Evolutionary conservation across 2,113 vertebrate species (phyloP), one percentile per base, ranked within the genome.

Genomic region (Cricetomys ansorgei): DNA sequence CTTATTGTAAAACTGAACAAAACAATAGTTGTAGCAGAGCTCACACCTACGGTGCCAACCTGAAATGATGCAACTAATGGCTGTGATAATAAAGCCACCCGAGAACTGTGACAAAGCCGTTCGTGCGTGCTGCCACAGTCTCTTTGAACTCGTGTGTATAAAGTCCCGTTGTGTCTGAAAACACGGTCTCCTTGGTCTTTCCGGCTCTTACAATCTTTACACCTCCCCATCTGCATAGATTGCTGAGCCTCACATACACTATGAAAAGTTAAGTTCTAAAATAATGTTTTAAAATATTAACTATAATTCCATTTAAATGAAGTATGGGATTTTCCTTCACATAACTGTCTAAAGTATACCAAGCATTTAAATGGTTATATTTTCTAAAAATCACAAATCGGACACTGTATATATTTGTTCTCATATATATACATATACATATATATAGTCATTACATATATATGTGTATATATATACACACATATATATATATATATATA

Each of bases 231-330:
- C n/a, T 31, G 8, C 29, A 29, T 19, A 45, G 40, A 84, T 19
- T 25, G 25, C 57, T 64, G 25, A 84, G 57, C 57, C 27, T 45
- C 12, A 34, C 2, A 64, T 40, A 5, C 13, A 57, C 34, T 76
- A 84, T 93, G 48, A 69, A 87, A 92, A 89, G 34, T 7, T 65
- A 40, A 29, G 27, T 53, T 80, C 86, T n/a, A 85, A 92, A 92
- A 64, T 70, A 23, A 75, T 72, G 55, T 57, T 89, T 92, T 11
- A 67, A 79, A 95, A 77, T 70, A 89, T 72, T 91, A n/a, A 89
- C 53, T 96, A 7, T 57, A 94, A 90, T 83, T 94, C 87, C 67
- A 34, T 93, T 87, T 94, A 94, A 94, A 94, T 87, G 75, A 89
- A 92, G 29, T 13, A 40, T 25, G 85, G 31, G 13, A 29, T 50